Evolutionary conservation across 2,888 invertebrate species (phyloP).

Genomic region (Andrena chrysosceles): DNA sequence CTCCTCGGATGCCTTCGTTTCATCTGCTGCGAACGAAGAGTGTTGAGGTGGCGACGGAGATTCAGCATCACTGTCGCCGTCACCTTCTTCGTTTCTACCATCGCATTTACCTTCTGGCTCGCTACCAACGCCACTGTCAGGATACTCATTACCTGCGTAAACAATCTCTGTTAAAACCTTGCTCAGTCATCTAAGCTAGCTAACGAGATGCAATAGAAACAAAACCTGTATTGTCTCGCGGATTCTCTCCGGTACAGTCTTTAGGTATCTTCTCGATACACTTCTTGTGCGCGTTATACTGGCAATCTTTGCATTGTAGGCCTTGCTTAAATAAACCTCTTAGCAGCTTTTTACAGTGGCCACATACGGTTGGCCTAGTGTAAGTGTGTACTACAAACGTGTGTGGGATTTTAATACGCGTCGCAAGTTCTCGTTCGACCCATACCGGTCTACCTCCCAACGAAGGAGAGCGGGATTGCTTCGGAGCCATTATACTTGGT

Average conservation of each 20-base stretch:
- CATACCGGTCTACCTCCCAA: conserved; percentile 89
- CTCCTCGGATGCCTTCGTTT: conserved; percentile 84
- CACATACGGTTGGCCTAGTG: conserved; percentile 98
- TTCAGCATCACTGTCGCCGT: conserved; percentile 88
- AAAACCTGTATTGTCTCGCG: conserved; percentile 86
- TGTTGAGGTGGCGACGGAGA: conserved; percentile 66
- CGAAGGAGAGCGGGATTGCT: conserved; percentile 90
- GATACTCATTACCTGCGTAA: conserved; percentile 84
- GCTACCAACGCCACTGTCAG: conserved; percentile 86
- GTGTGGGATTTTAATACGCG: conserved; percentile 92
- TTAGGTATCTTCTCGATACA: conserved; percentile 95
- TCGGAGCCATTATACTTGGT: conserved; percentile 84
- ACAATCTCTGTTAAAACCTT: neutral
- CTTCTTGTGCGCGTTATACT: conserved; percentile 98
- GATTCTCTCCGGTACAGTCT: conserved; percentile 94
- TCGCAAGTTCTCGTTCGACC: conserved; percentile 90
- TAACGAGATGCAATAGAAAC: conserved; percentile 20
- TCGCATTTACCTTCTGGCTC: conserved; percentile 85
- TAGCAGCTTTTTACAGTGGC: conserved; percentile 97
- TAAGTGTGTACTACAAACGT: conserved; percentile 99
- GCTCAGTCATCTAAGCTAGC: neutral
- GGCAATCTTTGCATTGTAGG: conserved; percentile 98
- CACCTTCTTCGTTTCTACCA: conserved; percentile 86
- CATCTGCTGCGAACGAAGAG: conserved; percentile 77
- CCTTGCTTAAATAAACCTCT: conserved; percentile 98